Conservation (phyloP, 2,113 vertebrate genomes). For the Phalacrocorax carbo region DNA sequence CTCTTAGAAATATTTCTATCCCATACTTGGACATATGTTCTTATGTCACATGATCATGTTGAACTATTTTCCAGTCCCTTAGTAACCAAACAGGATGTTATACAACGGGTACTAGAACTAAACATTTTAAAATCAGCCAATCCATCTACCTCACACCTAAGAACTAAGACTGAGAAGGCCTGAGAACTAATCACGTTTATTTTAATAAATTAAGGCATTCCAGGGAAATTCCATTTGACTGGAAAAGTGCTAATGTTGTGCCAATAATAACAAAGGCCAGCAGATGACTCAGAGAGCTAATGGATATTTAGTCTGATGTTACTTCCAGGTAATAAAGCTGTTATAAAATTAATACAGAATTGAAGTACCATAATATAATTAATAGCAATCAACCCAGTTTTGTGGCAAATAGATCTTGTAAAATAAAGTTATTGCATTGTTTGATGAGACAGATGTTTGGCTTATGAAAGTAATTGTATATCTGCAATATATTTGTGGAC, state of each 20-base stretch:
- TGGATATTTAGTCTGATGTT: background rate
- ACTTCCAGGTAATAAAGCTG: conserved; percentile 20
- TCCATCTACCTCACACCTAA: background rate
- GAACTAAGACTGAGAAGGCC: background rate
- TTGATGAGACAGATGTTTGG: background rate
- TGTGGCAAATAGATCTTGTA: background rate
- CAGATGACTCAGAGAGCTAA: conserved; percentile 33
- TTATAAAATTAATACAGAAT: conserved; percentile 17
- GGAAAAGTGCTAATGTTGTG: background rate
- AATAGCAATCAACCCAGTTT: background rate
- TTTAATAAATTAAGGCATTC: conserved; percentile 41
- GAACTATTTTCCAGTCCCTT: background rate
- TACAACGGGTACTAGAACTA: conserved; percentile 1
- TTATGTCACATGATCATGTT: background rate
- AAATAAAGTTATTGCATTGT: background rate
- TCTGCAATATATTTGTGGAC: background rate
- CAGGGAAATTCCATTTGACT: conserved; percentile 11
- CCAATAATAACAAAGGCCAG: conserved; percentile 38
- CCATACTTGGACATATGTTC: conserved; percentile 5
- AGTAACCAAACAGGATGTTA: background rate
- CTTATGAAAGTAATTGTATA: background rate
- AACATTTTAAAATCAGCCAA: background rate
- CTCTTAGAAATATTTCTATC: background rate
- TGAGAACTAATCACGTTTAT: background rate
- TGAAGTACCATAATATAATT: background rate